A percentile compares a stretch with the other conserved stretches of the same genome.
Conservation (phyloP, 2,797 vertebrate species). For the Pangasius krempfi region DNA sequence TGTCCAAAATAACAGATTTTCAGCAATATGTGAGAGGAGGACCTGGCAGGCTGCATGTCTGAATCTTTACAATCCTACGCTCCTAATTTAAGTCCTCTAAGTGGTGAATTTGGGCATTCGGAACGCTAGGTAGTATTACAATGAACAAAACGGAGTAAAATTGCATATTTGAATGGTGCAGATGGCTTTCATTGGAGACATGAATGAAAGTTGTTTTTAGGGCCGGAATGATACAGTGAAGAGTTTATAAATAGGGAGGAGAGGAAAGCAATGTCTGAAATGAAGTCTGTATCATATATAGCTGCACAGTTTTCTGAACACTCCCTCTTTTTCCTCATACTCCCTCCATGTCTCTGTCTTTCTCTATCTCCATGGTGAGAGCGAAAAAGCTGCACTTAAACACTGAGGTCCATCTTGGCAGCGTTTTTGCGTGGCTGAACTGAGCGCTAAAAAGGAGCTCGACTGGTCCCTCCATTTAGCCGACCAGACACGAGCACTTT, state of each 20-base stretch:
- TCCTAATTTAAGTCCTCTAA: conserved; percentile 39
- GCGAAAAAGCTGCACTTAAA: conserved; percentile 67
- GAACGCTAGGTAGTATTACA: conserved; percentile 42
- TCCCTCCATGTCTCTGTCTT: conserved; percentile 6
- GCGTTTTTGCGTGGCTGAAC: conserved; percentile 64
- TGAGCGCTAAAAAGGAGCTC: conserved; percentile 58
- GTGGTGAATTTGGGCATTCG: conserved; percentile 26
- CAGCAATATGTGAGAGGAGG: conserved; percentile 37
- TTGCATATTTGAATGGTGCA: conserved; percentile 48
- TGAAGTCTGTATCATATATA: conserved; percentile 48
- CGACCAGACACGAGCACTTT: conserved; percentile 75
- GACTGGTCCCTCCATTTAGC: conserved; percentile 70
- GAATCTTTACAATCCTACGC: conserved; percentile 38
- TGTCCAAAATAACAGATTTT: conserved; percentile 42
- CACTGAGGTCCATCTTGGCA: conserved; percentile 71
- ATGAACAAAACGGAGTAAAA: conserved; percentile 47
- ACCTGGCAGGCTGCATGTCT: conserved; percentile 42
- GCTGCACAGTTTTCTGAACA: conserved; percentile 37
- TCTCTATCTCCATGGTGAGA: conserved; percentile 56
- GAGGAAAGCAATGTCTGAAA: conserved; percentile 45
- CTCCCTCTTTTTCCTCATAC: conserved; percentile 15
- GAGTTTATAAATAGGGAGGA: conserved; percentile 55
- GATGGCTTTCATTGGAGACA: conserved; percentile 53
- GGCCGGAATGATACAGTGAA: conserved; percentile 43
- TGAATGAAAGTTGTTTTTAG: conserved; percentile 52